These are phyloP conservation scores for Odocoileus virginianus DNA, from an alignment of 2,113 vertebrate genomes.

Conservation along the genomic window DNA sequence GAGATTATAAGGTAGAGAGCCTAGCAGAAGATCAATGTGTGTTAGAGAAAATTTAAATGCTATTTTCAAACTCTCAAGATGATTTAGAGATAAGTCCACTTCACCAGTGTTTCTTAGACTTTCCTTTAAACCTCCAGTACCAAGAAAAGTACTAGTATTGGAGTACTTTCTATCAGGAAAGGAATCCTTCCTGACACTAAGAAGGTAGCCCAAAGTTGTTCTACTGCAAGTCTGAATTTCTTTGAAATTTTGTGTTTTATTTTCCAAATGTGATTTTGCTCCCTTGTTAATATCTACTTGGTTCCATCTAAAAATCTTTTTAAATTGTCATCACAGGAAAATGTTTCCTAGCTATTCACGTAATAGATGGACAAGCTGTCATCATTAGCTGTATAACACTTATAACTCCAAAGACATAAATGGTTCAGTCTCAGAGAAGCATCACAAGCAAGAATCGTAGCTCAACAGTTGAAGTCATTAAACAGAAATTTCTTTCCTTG, in stretches of 20 bases:
- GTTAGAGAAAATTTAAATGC: background rate
- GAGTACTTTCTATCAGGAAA: background rate
- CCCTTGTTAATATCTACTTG: background rate
- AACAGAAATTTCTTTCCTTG: background rate
- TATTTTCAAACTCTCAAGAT: background rate
- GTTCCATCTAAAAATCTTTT: background rate
- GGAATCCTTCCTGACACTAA: background rate
- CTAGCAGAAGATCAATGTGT: background rate
- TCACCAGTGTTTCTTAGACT: background rate
- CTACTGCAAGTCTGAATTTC: background rate
- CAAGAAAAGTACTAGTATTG: background rate
- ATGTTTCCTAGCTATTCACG: background rate
- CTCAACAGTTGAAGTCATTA: background rate
- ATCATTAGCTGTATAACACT: background rate
- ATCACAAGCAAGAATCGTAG: background rate
- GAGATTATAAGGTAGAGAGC: background rate
- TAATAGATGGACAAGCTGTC: background rate
- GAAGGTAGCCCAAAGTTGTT: background rate
- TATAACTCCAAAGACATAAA: background rate
- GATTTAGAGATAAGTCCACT: background rate
- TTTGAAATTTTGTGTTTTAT: background rate
- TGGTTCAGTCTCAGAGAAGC: background rate
- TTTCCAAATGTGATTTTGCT: background rate
- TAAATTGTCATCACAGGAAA: background rate
- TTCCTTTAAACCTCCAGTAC: background rate